Evolutionary conservation across 2,888 invertebrate species (phyloP).

Genomic region (Serripes groenlandicus): DNA sequence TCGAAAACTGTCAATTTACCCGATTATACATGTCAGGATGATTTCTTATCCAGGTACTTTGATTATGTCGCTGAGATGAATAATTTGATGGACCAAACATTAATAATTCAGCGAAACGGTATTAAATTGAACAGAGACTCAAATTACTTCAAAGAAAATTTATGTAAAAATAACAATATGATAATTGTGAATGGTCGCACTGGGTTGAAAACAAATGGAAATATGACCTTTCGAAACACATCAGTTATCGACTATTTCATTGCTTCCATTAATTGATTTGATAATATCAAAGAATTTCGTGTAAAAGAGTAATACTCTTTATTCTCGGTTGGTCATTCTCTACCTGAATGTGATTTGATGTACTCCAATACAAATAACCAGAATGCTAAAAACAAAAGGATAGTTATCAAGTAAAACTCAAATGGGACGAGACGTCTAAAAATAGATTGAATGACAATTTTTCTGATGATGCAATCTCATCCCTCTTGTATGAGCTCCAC

Average conservation of each 20-base stretch:
- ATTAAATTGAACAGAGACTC: too few species aligned
- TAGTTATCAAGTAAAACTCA: neutral
- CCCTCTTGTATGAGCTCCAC: too few species aligned
- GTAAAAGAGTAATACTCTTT: neutral
- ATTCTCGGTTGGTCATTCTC: conserved; percentile 3
- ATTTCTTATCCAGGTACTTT: neutral
- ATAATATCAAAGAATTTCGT: neutral
- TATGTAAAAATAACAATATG: conserved; percentile 16
- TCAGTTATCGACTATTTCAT: conserved; percentile 26
- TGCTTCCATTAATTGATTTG: neutral
- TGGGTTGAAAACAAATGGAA: conserved; percentile 7
- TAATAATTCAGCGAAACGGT: too few species aligned
- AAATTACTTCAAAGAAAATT: too few species aligned
- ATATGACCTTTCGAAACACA: neutral
- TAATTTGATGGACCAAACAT: neutral
- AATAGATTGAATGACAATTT: too few species aligned
- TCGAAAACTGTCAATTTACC: neutral
- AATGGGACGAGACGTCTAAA: too few species aligned
- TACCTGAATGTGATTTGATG: neutral
- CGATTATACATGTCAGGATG: conserved; percentile 4
- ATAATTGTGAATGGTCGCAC: conserved; percentile 8
- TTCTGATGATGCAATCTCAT: too few species aligned
- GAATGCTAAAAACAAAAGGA: neutral
- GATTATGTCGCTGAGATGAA: neutral
- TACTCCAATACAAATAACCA: neutral